Evolutionary conservation across 2,888 invertebrate species (phyloP), one percentile per base, ranked within the genome.

Genomic region (Drosophila imparisetae): DNA sequence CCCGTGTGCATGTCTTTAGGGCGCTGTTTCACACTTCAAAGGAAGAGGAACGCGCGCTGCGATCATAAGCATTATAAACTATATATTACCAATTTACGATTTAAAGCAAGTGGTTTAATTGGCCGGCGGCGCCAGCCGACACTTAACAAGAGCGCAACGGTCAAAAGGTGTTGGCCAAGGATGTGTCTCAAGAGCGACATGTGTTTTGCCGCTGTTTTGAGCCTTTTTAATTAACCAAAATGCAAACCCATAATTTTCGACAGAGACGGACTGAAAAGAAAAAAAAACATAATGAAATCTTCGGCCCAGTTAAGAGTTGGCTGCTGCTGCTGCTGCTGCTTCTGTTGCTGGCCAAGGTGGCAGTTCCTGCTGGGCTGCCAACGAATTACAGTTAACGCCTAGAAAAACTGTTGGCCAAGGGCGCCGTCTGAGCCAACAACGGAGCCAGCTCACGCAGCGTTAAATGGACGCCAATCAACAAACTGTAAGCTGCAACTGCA

Each of bases 371-470:
- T 87, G 87, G 64, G 86, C 77, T 66, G 73, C 80, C 74, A 73
- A 80, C 74, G 80, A 73, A 86, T 75, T 89, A 75, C 83, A 80
- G 86, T 87, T 90, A 79, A 87, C 86, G 86, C 86, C 86, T 87
- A 83, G 86, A 81, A 90, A 75, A 80, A 70, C 68, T 77, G 76
- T 65, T 77, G 67, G 69, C 86, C 61, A 75, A 80, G 72, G 88
- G 87, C 88, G 85, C 78, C 86, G 38, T 48, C 38, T 42, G 52
- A 45, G 79, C 63, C 66, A 63, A 61, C 30, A 54, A 58, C 52
- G 48, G 36, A 61, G 73, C 67, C 73, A 75, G 50, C 86, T 86
- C 86, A 87, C 90, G 86, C 86, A 86, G 86, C 89, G 86, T 88
- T 87, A 87, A 87, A 88, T 90, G 76, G 81, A 62, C 63, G 72